Evolutionary conservation across 1,140 invertebrate species (phyloP).

Genomic region (Leucophenga varia): DNA sequence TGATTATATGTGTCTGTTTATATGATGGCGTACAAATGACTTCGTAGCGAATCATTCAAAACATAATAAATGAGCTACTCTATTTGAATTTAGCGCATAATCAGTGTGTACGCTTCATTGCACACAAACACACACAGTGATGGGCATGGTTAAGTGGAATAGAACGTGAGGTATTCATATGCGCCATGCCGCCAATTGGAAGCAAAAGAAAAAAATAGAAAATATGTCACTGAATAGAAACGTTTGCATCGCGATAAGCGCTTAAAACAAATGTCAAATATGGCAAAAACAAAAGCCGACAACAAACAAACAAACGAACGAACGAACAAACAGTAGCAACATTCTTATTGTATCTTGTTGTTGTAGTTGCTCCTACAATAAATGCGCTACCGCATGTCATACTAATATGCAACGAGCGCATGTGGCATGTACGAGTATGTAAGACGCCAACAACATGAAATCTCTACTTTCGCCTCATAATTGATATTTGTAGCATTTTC

Average conservation of each 20-base stretch:
- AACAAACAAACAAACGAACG: not conserved
- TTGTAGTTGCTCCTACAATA: no score
- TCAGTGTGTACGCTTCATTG: constrained; percentile 24
- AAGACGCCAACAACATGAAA: not conserved
- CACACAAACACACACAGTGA: not conserved
- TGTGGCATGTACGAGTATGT: no score
- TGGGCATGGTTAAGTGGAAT: not conserved
- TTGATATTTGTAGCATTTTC: no score
- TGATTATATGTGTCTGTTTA: no score
- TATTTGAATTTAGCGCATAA: constrained; percentile 48
- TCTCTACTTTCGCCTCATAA: constrained; percentile 46
- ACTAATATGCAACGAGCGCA: constrained; percentile 51
- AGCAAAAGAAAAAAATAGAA: no score
- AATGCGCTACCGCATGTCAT: constrained; percentile 21
- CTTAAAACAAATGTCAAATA: constrained; percentile 51
- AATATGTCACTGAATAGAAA: not conserved
- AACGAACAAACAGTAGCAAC: constrained; percentile 32
- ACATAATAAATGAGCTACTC: constrained; percentile 41
- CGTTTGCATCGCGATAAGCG: constrained; percentile 38
- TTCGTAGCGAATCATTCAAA: constrained; percentile 11
- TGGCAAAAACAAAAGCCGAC: constrained; percentile 20
- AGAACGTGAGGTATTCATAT: no score
- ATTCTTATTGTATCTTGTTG: constrained; percentile 18
- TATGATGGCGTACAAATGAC: not conserved
- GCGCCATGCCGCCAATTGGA: not conserved